Percentiles rank a stretch among this genome's conserved stretches.
phyloP scores from a whole-genome alignment of 2,113 vertebrate genomes.

The Ptilorrhoa leucosticta region DNA sequence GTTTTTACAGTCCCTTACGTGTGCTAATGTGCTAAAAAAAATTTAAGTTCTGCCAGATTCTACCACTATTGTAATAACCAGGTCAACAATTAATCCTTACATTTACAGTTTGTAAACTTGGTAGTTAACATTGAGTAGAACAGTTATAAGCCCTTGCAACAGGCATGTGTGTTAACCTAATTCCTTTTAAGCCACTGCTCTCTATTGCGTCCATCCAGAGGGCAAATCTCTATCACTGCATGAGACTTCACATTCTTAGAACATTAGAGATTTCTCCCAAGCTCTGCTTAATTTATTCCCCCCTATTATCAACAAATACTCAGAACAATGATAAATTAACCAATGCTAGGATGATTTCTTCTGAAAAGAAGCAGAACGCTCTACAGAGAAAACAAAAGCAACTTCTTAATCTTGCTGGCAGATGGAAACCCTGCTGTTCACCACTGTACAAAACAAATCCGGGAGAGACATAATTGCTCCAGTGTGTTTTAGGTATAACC shows the following conservation, averaged over 20 bases:
- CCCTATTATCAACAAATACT: conserved; percentile 22
- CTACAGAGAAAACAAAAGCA: conserved; percentile 39
- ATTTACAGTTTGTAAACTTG: conserved; percentile 23
- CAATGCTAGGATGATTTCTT: conserved; percentile 25
- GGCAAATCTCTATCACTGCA: conserved; percentile 10
- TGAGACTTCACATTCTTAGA: conserved; percentile 22
- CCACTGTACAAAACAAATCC: conserved; percentile 36
- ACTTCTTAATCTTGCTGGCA: conserved; percentile 44
- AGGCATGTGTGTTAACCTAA: background rate
- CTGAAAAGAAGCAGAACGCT: conserved; percentile 17
- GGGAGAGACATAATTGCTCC: conserved; percentile 27
- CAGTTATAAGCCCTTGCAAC: conserved; percentile 3
- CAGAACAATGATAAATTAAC: conserved; percentile 44
- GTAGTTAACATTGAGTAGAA: background rate
- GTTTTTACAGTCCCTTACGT: background rate
- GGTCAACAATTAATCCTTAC: conserved; percentile 34
- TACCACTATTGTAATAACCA: background rate
- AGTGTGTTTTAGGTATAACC: conserved; percentile 30
- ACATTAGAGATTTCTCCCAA: background rate
- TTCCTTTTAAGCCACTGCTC: background rate
- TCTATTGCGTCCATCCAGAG: conserved; percentile 11
- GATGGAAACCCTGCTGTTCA: conserved; percentile 54
- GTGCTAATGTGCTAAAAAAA: conserved; percentile 30
- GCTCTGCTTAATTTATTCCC: conserved; percentile 24
- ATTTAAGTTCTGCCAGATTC: conserved; percentile 12